Evolutionary conservation across 2,797 vertebrate genomes (phyloP).

Genomic region (Passerculus sandwichensis): DNA sequence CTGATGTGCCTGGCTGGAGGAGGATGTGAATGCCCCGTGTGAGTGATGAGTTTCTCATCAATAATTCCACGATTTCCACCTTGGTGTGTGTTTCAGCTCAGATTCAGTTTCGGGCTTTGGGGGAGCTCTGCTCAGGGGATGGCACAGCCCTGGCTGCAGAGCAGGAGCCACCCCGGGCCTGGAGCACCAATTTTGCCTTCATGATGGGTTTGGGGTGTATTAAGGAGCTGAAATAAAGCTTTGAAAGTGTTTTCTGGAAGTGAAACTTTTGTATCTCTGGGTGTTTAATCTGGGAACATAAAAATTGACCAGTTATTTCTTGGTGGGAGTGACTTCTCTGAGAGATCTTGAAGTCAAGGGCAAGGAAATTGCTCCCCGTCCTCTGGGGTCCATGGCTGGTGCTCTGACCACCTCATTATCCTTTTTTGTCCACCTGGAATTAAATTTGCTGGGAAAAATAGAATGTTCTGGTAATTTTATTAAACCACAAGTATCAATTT

Average conservation of each 20-base stretch:
- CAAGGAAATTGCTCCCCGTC: not conserved
- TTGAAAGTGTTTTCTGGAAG: not conserved
- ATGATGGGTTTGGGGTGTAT: not conserved
- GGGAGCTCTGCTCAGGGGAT: not conserved
- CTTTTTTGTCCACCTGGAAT: not conserved
- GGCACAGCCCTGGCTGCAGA: not conserved
- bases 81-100: constrained; percentile 1
- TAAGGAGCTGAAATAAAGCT: not conserved
- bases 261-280: not conserved
- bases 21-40: not conserved
- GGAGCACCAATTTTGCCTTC: not conserved
- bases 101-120: not conserved
- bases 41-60: not conserved
- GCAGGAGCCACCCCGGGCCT: not conserved
- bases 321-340: not conserved
- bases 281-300: not conserved
- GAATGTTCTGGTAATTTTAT: not conserved
- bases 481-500: not conserved
- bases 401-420: not conserved
- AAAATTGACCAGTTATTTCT: not conserved
- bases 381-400: rapidly evolving
- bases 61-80: constrained; percentile 12
- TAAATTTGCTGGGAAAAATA: not conserved
- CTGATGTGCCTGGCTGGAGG: not conserved
- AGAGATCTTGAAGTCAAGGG: not conserved